These are phyloP conservation scores for Idaea biselata DNA, from an alignment of 2,888 invertebrate species.

Conservation along the genomic window DNA sequence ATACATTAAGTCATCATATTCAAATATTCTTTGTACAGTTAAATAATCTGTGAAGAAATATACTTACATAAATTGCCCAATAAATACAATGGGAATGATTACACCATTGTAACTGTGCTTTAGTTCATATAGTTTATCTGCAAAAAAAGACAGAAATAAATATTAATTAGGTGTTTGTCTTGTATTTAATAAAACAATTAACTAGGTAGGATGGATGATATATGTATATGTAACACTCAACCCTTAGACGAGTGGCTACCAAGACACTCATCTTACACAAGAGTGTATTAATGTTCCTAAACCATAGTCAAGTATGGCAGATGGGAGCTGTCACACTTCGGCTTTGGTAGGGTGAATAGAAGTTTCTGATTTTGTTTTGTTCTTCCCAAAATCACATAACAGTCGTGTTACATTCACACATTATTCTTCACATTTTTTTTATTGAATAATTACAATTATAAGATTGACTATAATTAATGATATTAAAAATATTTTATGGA, in stretches of 20 bases:
- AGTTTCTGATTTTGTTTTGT: too few relatives aligned
- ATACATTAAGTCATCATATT: conserved; percentile 28
- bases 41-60: neutral
- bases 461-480: too few relatives aligned
- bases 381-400: too few relatives aligned
- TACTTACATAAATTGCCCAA: neutral
- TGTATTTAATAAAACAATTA: too few relatives aligned
- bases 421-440: too few relatives aligned
- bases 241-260: conserved; percentile 67
- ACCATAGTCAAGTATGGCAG: conserved; percentile 71
- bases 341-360: conserved; percentile 71
- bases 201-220: neutral
- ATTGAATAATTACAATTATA: too few relatives aligned
- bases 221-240: conserved; percentile 58
- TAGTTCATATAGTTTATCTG: neutral
- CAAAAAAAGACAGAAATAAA: neutral
- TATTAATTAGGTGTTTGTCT: neutral
- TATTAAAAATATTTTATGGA: too few relatives aligned
- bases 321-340: conserved; percentile 59
- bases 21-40: neutral
- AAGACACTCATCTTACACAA: conserved; percentile 66
- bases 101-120: neutral
- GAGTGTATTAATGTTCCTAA: conserved; percentile 74
- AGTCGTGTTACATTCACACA: too few relatives aligned
- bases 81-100: neutral